Percentiles rank a stretch among this genome's conserved stretches.
Conservation (phyloP, 1,140 invertebrate genomes). For the Ericerus pela region DNA sequence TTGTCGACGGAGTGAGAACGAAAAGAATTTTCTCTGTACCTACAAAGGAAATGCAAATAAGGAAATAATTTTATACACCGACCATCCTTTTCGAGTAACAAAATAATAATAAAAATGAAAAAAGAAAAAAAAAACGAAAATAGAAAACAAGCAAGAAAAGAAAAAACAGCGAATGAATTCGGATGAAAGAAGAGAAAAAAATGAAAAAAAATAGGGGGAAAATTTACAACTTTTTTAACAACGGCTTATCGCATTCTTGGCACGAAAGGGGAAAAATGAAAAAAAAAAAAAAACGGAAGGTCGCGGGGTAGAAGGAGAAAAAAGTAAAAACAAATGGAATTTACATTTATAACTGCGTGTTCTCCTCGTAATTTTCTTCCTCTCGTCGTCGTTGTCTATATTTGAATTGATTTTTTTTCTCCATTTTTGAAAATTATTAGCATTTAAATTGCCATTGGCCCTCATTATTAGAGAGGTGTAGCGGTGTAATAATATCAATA, state of each 20-base stretch:
- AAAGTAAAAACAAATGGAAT: neutral
- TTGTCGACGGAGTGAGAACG: no score
- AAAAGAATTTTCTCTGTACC: no score
- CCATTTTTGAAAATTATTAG: no score
- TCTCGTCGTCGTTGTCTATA: neutral
- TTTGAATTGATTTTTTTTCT: slow-evolving; percentile 1
- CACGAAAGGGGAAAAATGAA: neutral
- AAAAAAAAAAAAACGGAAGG: slow-evolving; percentile 3
- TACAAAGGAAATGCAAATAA: slow-evolving; percentile 11
- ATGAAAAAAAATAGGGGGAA: no score
- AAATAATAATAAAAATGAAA: neutral
- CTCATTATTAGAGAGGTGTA: no score
- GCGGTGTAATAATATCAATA: no score
- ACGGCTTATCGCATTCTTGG: neutral
- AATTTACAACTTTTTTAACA: no score
- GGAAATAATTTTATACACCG: neutral
- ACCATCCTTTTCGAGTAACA: neutral
- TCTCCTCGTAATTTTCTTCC: neutral
- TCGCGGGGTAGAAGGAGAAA: neutral
- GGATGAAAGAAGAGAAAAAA: neutral
- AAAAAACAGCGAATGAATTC: neutral
- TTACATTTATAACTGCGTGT: slow-evolving; percentile 10
- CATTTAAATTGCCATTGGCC: no score
- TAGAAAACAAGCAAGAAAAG: neutral
- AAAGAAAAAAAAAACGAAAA: neutral